A percentile compares a stretch with the other conserved stretches of the same genome.
These are phyloP conservation scores for Ricordea florida DNA, from an alignment of 92 coral and sea anemone genomes.

Conservation along the genomic window DNA sequence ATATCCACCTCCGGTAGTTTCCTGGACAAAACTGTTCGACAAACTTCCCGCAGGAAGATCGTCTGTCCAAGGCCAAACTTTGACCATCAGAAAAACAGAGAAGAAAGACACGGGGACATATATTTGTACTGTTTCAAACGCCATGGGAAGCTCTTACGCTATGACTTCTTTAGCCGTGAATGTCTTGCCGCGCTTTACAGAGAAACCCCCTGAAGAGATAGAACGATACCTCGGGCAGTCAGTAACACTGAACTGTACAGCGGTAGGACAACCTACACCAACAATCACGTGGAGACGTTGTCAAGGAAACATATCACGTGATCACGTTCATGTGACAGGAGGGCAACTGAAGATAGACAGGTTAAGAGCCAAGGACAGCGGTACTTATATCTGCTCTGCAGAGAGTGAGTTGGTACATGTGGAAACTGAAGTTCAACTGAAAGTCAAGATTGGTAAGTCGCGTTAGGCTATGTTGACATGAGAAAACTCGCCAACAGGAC, in stretches of 20 bases:
- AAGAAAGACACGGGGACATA: slow-evolving; percentile 58
- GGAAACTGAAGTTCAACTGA: slow-evolving; percentile 10
- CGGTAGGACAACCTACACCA: slow-evolving; percentile 1
- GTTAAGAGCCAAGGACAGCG: slow-evolving; percentile 15
- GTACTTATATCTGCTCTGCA: slow-evolving; percentile 14
- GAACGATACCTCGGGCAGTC: slow-evolving; percentile 13
- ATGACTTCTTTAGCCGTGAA: slow-evolving; percentile 36
- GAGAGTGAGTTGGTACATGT: slow-evolving; percentile 16
- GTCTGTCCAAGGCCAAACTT: slow-evolving; percentile 28
- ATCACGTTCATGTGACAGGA: background rate
- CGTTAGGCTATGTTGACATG: background rate
- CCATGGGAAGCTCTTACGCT: slow-evolving; percentile 56
- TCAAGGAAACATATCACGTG: background rate
- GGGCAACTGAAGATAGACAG: slow-evolving; percentile 14
- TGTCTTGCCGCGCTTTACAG: slow-evolving; percentile 33
- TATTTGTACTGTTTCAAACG: slow-evolving; percentile 48
- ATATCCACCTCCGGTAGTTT: slow-evolving; percentile 53
- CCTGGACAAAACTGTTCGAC: slow-evolving; percentile 54
- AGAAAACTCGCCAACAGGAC: too few species aligned
- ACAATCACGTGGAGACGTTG: slow-evolving; percentile 25
- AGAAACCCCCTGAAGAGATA: slow-evolving; percentile 16
- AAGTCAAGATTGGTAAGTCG: background rate
- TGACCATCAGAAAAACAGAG: slow-evolving; percentile 44
- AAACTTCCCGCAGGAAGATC: slow-evolving; percentile 32
- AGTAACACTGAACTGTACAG: slow-evolving; percentile 17